Conservation (phyloP, 1,140 invertebrate species). For the Triops cancriformis region DNA sequence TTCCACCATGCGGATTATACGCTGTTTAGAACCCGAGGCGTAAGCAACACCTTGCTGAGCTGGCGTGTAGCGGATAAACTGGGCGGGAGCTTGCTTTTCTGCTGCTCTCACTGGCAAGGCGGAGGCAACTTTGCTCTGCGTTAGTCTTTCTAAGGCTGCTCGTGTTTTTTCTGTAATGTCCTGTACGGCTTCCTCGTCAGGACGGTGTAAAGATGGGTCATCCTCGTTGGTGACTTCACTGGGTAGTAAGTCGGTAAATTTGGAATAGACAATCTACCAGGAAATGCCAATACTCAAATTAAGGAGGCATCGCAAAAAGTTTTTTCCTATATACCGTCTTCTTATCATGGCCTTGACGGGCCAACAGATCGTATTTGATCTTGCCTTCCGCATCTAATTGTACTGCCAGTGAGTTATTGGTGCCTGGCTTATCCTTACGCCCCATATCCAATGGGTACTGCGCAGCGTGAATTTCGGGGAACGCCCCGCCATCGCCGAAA, state of each 20-base stretch:
- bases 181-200: constrained; percentile 71
- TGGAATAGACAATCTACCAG: constrained; percentile 84
- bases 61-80: constrained; percentile 96
- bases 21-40: constrained; percentile 94
- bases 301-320: neutral
- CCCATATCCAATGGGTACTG: constrained; percentile 92
- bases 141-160: constrained; percentile 73
- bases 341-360: constrained; percentile 87
- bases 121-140: constrained; percentile 80
- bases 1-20: constrained; percentile 94
- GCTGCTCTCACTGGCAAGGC: constrained; percentile 87
- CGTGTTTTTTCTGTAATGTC: constrained; percentile 81
- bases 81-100: constrained; percentile 80
- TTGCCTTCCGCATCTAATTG: constrained; percentile 88
- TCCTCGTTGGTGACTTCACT: constrained; percentile 87
- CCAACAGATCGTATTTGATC: constrained; percentile 94
- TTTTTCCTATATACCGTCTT: constrained; percentile 61
- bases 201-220: constrained; percentile 77
- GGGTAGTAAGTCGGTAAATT: constrained; percentile 84
- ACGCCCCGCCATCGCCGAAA: constrained; percentile 93
- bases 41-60: constrained; percentile 91
- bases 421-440: constrained; percentile 45
- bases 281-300: neutral
- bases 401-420: constrained; percentile 86
- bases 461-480: constrained; percentile 94